Base-by-base conservation (phyloP, 2,888 invertebrate genomes). In the Hermaeophaga mercurialis region DNA sequence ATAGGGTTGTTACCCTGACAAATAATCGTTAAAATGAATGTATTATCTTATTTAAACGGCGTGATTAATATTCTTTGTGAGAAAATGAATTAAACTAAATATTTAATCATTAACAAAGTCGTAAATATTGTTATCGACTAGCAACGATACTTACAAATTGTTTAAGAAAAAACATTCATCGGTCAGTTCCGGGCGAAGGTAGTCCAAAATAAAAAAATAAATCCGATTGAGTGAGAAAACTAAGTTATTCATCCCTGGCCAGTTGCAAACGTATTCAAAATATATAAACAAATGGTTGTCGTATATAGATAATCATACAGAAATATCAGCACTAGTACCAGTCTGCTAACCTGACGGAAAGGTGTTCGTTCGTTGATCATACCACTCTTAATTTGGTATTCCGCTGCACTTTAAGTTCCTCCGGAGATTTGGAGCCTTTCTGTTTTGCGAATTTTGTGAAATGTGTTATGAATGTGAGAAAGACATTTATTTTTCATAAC, bases 231-330 rank as follows among this genome's bases (percentile, higher is more conserved):
- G 22, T 19, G 39, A 22, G 47, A 41, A 50, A 52, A 44, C 34
- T 18, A 44, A 31, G 14, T 19, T 33, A 31, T 58, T 49, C 48
- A 57, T 56, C 56, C 50, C 61, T 59, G 44, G 45, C 36, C 54
- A 44, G 43, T 46, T 28, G 15, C 18, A 54, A 33, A 31, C 46
- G 55, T 18, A 46, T 22, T 46, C 34, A 41, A 56, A 58, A 46
- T 50, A 48, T 56, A 58, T 59, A 62, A 62, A 62, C 59, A 62
- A 62, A 62, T 56, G 53, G 34, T 56, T 48, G 55, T 55, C 39
- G 53, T 58, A 59, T 59, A 59, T 48, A 59, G 59, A 56, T 58
- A 54, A 59, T 53, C 58, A 53, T 57, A 56, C 43, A 49, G 49
- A 54, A 52, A 46, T 56, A 56, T 52, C 48, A 48, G 39, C 54